Evolutionary conservation across 1,140 invertebrate genomes (phyloP), one percentile per base, ranked within the genome.

Genomic region (Ephestia elutella): DNA sequence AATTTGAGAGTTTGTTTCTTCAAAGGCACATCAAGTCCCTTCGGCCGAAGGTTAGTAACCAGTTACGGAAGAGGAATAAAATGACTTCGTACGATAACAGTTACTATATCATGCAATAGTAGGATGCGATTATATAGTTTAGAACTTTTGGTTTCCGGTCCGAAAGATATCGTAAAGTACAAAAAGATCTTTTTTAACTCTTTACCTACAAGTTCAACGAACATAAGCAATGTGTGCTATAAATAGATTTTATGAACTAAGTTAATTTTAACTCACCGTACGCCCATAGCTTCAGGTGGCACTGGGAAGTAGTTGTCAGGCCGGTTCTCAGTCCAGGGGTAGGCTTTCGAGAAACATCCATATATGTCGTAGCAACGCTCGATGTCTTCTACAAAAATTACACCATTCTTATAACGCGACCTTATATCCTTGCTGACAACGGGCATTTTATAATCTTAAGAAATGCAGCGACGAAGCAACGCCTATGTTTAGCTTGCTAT

Each of bases 291-390:
- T 68, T 90, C 90, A 25, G 79, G 90, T 71, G 20, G 93, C 87
- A 61, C 91, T 0, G 96, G 96, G 77, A 95, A 95, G 10, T 93
- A 90, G 58, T 93, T 94, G 25, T 96, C 92, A 7, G 95, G 95
- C 35, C 96, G 89, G 48, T 92, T 91, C 57, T 92, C 92, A 5
- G 93, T 93, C 94, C 95, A 97, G 2, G 95, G 95, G 19, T 92
- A 90, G n/a, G 91, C 92, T 48, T 96, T 92, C 30, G 94, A 93
- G 73, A 95, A 96, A 77, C 96, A 97, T 5, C 95, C 96, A 63
- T 94, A 96, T 0, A 92, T 90, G 1, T 92, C 93, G 75, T 93
- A 96, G 73, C 95, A 97, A 77, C 80, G 70, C 60, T 87, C 85
- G 32, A 66, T 68, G 61, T 85, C 82, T 60, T 82, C 81, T 83